Conservation (phyloP, 2,113 vertebrate species). For the Cochlearius cochlearius region DNA sequence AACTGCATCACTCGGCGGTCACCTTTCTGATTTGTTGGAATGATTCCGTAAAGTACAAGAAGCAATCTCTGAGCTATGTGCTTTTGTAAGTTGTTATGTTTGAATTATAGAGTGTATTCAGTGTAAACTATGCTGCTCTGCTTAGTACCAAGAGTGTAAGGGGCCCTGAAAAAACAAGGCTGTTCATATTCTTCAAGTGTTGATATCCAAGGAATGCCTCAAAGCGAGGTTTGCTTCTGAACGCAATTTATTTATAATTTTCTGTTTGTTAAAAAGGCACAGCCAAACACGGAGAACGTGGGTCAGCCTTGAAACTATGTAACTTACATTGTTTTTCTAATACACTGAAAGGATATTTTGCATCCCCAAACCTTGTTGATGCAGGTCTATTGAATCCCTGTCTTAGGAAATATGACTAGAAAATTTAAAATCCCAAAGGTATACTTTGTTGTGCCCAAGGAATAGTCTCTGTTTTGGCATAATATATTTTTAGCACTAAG, state of each 20-base stretch:
- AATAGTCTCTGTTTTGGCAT: background rate
- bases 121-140: background rate
- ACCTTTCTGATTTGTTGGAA: background rate
- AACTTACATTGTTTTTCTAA: background rate
- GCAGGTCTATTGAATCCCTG: fast-evolving
- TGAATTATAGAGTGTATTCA: background rate
- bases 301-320: background rate
- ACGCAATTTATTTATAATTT: background rate
- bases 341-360: background rate
- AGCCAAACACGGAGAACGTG: background rate
- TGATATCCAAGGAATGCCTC: background rate
- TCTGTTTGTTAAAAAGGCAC: background rate
- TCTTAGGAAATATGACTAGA: background rate
- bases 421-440: background rate
- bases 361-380: background rate
- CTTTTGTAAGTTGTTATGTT: background rate
- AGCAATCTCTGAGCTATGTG: background rate
- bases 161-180: background rate
- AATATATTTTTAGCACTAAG: background rate
- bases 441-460: background rate
- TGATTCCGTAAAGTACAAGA: background rate
- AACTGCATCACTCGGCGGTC: background rate
- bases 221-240: background rate
- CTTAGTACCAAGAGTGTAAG: background rate
- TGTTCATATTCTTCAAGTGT: background rate